Base-by-base conservation (phyloP, 1,140 invertebrate genomes). In the Gonatopus flavifemur region DNA sequence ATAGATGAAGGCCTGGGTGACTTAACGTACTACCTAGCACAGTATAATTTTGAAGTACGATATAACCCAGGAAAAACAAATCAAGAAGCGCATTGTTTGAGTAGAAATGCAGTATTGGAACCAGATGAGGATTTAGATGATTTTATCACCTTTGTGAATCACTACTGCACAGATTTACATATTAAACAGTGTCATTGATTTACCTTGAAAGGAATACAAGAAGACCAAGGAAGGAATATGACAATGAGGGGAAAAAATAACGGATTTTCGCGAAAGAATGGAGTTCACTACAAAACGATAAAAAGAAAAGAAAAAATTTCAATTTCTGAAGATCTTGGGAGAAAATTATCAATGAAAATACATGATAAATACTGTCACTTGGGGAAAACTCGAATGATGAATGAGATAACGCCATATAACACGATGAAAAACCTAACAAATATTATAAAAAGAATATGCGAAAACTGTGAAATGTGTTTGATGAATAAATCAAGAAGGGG, bases 401-500 rank as follows among this genome's bases (percentile, higher is more conserved):
- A 42, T 15, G 43, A 43, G 24, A 43, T 50, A 37, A 31, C 7
- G 15, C 24, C 39, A 3, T 38, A 22, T 3, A 37, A 43, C 15
- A 50, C 48, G 2, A 16, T 19, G 7, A 42, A 38, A 42, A 50
- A 50, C 32, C 3, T 50, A 25, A 15, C 4, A 16, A 7, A 22
- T 9, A 50, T 43, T 36, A 50, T 43, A 10, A 35, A 33, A 21
- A n/a, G 8, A 39, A 24, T 39, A 6, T 44, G 31, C n/a, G 15
- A 44, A 21, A 44, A 8, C 15, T 44, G 42, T 22, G 31, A 35
- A n/a, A 44, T 33, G n/a, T n/a, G n/a, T n/a, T n/a, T n/a, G n/a
- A 48, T 32, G 55, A 74, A 74, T 39, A 73, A 75, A 64, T 55
- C 63, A 19, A 74, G 70, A 70, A 35, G 37, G 45, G 62, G 54